Conservation (phyloP, 2,797 vertebrate genomes). For the Anomalospiza imberbis region DNA sequence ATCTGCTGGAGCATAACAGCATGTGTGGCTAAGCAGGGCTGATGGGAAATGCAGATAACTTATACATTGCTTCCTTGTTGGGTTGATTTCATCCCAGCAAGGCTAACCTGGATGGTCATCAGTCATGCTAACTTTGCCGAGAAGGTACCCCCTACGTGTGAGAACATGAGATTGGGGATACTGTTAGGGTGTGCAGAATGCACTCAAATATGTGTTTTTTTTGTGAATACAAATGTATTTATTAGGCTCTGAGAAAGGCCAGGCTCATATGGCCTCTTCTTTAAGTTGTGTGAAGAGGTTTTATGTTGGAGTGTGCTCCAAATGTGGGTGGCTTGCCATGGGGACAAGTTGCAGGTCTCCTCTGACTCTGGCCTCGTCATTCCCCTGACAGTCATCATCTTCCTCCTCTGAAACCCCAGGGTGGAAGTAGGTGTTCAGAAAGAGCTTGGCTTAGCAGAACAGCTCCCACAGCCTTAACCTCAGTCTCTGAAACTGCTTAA, state of each 20-base stretch:
- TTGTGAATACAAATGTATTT: neutral
- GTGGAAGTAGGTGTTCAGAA: neutral
- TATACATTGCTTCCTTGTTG: neutral
- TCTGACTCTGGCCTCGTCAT: neutral
- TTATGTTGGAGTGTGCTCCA: neutral
- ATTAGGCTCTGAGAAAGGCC: neutral
- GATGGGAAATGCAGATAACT: neutral
- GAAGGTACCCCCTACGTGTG: neutral
- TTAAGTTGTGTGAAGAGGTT: neutral
- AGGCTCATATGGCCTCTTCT: neutral
- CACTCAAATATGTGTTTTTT: accelerated
- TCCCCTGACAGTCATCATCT: neutral
- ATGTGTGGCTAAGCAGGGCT: neutral
- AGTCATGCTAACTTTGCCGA: neutral
- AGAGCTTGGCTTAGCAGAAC: neutral
- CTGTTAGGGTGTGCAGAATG: neutral
- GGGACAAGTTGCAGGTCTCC: neutral
- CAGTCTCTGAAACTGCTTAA: neutral
- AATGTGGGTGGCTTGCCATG: neutral
- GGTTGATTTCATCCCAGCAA: neutral
- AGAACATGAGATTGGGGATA: neutral
- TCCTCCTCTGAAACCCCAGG: neutral
- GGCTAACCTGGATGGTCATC: neutral
- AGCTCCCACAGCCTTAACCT: neutral
- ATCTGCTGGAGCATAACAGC: neutral